A percentile compares a stretch with the other conserved stretches of the same genome.
phyloP scores from a whole-genome alignment of 2,113 vertebrate species.

The Proteles cristata region DNA sequence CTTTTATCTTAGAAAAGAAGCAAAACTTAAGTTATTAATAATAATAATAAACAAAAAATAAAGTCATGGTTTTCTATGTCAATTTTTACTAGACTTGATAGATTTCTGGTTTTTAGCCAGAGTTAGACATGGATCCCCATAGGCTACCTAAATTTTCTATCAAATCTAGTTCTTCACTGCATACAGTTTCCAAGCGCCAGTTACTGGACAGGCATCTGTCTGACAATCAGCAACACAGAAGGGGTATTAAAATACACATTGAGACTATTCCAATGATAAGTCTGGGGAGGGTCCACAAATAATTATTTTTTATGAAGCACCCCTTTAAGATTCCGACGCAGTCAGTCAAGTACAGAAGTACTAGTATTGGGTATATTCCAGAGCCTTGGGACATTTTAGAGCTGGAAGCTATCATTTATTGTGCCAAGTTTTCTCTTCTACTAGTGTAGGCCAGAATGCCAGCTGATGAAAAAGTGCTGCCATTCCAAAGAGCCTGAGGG shows the following conservation, averaged over 20 bases:
- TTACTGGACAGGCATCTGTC: neutral
- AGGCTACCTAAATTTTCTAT: neutral
- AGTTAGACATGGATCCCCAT: neutral
- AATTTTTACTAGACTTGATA: neutral
- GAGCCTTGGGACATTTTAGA: neutral
- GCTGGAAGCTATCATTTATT: neutral
- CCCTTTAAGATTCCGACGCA: neutral
- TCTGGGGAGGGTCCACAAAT: neutral
- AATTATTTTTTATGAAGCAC: neutral
- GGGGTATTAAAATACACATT: neutral
- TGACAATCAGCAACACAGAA: neutral
- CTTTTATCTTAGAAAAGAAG: neutral
- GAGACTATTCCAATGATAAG: neutral
- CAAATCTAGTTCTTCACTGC: neutral
- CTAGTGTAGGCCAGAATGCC: neutral
- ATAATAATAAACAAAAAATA: neutral
- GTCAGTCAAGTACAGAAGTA: neutral
- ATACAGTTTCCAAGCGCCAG: neutral
- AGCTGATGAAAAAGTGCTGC: neutral
- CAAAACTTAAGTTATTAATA: neutral
- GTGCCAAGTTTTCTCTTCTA: neutral
- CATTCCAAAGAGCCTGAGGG: neutral
- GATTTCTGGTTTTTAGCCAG: neutral
- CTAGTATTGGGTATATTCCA: neutral
- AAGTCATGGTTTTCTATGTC: neutral